phyloP scores from a whole-genome alignment of 2,113 vertebrate species.

The Crotalus horridus region DNA sequence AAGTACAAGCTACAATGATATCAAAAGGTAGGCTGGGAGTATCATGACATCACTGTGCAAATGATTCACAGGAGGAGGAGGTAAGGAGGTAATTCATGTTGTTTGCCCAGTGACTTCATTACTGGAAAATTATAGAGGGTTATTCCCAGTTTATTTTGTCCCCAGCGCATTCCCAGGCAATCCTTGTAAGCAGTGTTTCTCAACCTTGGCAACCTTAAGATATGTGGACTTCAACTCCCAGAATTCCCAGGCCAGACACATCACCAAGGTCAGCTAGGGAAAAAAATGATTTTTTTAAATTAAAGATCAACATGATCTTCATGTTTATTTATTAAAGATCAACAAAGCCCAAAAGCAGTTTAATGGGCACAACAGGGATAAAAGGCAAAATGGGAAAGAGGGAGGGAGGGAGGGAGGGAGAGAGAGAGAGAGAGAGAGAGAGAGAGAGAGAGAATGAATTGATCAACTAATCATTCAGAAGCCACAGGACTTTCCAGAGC shows the following conservation, averaged over 20 bases:
- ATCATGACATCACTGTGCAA: not conserved
- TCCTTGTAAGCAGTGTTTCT: not conserved
- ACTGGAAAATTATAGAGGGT: not conserved
- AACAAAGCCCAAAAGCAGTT: not conserved
- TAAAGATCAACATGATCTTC: not conserved
- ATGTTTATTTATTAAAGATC: not conserved
- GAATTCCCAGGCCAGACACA: not conserved
- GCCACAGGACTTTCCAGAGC: not conserved
- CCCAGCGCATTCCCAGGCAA: not conserved
- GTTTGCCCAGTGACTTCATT: not conserved
- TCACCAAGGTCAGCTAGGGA: not conserved
- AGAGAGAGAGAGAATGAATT: not conserved
- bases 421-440: no score
- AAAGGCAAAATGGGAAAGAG: not conserved
- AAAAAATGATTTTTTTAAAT: not conserved
- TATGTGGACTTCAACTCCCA: not conserved
- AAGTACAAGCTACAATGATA: not conserved
- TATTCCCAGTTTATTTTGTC: not conserved
- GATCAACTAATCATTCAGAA: not conserved
- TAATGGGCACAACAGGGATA: not conserved
- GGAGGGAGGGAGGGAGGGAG: no score
- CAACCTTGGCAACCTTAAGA: not conserved
- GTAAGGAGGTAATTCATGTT: not conserved
- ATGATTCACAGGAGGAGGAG: not conserved
- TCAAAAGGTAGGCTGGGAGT: not conserved